A percentile compares a stretch with the other conserved stretches of the same genome.
These are phyloP conservation scores for Lucilia sericata DNA, from an alignment of 1,140 invertebrate genomes.

Conservation along the genomic window DNA sequence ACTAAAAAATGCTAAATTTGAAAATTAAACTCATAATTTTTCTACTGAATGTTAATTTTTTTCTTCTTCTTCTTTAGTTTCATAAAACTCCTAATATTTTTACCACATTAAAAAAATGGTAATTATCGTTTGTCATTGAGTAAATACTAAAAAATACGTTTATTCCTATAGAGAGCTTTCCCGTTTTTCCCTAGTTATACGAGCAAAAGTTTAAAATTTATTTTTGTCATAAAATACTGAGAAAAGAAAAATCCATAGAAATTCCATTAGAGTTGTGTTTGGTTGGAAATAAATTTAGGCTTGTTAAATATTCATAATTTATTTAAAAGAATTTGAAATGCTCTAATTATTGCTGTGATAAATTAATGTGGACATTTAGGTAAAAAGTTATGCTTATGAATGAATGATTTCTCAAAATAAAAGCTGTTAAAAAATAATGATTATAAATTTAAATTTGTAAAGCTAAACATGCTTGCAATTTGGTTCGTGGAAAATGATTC, in stretches of 20 bases:
- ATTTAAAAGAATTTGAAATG: too few species aligned
- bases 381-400: too few species aligned
- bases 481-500: too few species aligned
- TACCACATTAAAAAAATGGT: background rate
- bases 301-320: background rate
- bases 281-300: background rate
- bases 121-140: conserved; percentile 19
- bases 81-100: background rate
- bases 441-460: too few species aligned
- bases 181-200: background rate
- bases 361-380: too few species aligned
- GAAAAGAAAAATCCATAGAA: background rate
- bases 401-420: too few species aligned
- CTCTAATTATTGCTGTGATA: too few species aligned
- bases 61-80: too few species aligned
- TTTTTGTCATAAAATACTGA: conserved; percentile 6
- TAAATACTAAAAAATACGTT: background rate
- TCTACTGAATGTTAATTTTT: background rate
- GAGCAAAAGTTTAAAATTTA: conserved; percentile 14
- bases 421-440: too few species aligned
- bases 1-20: background rate
- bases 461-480: too few species aligned
- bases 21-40: background rate
- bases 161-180: background rate
- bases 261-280: background rate